Base-by-base conservation (phyloP, 2,888 invertebrate species). In the Hypomecis punctinalis region DNA sequence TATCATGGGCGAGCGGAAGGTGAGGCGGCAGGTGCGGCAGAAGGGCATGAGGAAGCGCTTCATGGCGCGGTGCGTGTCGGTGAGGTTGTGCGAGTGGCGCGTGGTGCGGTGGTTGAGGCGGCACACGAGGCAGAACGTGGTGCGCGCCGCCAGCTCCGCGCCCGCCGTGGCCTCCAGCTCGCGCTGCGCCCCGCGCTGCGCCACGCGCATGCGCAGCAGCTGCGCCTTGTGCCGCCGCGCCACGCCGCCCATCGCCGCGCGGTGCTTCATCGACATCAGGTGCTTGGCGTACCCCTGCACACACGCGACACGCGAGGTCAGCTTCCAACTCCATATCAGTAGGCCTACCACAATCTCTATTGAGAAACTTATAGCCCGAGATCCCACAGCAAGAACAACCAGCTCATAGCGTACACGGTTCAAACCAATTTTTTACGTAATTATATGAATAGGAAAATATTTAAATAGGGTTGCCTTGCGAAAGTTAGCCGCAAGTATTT, bases 31-130 rank as follows among this genome's bases (percentile, higher is more conserved):
- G 53, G 96, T 94, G 76, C 95, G 95, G 79, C 97, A 97, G 85
- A 95, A 96, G 0, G 97, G 97, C 94, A 96, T 95, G 68, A 97
- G 91, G 88, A 97, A 97, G 79, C 96, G 95, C 86, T 96, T 97
- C 95, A 97, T 97, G 79, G 96, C 96, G 86, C 96, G 95, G 81
- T 97, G 97, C 40, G 96, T 94, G 75, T 96, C 96, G 36, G 97
- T 96, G 61, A 95, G 91, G 80, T 96, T 96, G 94, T 97, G 97
- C 66, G 96, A 95, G 66, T 95, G 94, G 80, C 96, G 96, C 54
- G 95, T 94, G 76, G 96, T 96, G 72, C 96, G 95, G 86, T 96
- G 96, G 84, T 96, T 96, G 76, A 96, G 93, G 72, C 96, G 96
- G 84, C 96, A 96, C 70, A 96, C 94, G 51, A 95, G 94, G 84